phyloP scores from a whole-genome alignment of 2,113 vertebrate species.

The Pimephales promelas region DNA sequence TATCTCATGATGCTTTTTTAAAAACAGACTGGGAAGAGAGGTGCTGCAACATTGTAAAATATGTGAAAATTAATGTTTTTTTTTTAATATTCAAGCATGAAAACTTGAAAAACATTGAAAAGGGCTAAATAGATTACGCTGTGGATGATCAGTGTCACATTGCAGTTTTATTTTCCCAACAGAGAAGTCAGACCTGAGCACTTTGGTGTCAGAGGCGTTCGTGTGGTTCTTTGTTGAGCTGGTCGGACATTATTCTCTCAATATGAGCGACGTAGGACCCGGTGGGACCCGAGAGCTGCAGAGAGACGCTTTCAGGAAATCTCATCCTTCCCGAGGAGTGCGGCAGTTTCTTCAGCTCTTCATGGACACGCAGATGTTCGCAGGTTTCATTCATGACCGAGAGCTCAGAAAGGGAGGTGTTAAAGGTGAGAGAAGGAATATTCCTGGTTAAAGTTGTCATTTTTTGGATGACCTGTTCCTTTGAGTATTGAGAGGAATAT shows the following conservation, averaged over 20 bases:
- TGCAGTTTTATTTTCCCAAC: not conserved
- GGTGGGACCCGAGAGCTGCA: conserved; percentile 83
- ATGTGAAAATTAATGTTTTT: too few relatives aligned
- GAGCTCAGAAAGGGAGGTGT: conserved; percentile 86
- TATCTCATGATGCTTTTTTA: too few relatives aligned
- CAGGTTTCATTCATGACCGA: conserved; percentile 95
- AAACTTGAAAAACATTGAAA: too few relatives aligned
- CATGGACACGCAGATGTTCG: conserved; percentile 99
- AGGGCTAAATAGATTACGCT: not conserved
- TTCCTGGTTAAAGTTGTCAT: not conserved
- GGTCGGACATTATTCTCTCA: conserved; percentile 92
- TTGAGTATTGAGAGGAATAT: not conserved
- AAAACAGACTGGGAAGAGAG: too few relatives aligned
- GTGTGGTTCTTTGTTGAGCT: conserved; percentile 94
- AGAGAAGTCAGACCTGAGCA: conserved; percentile 71
- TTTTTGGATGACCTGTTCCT: not conserved
- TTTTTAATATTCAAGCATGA: too few relatives aligned
- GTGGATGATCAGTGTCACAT: not conserved
- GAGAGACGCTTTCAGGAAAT: conserved; percentile 89
- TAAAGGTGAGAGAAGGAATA: conserved; percentile 77
- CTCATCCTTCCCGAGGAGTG: conserved; percentile 85
- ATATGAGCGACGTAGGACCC: conserved; percentile 80
- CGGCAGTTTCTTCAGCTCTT: conserved; percentile 93
- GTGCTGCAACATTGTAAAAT: too few relatives aligned
- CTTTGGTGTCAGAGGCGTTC: conserved; percentile 90